phyloP scores from a whole-genome alignment of 2,888 invertebrate species.

The Pandemis heparana region DNA sequence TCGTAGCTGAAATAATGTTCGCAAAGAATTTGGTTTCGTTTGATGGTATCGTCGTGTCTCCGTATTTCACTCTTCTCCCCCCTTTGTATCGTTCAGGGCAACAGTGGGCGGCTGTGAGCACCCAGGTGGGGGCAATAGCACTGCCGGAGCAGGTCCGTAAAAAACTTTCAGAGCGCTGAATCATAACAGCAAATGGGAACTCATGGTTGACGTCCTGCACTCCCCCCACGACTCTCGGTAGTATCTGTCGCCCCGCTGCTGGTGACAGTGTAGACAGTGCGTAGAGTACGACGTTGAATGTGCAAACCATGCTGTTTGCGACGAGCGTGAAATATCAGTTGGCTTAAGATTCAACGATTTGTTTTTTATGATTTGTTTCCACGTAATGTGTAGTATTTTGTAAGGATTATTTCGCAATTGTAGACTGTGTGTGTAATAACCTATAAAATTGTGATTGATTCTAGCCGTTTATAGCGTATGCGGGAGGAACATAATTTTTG shows the following conservation, averaged over 20 bases:
- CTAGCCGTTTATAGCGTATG: no score
- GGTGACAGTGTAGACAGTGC: neutral
- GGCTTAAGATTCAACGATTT: no score
- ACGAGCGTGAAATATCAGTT: no score
- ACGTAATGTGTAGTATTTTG: no score
- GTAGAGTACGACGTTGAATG: neutral
- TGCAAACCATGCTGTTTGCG: no score
- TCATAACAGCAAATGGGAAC: neutral
- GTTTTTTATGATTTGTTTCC: no score
- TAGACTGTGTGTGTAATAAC: no score
- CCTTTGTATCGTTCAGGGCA: neutral
- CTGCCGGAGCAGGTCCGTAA: neutral
- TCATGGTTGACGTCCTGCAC: neutral
- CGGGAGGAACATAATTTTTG: no score
- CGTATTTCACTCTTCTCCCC: neutral
- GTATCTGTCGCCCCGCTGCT: neutral
- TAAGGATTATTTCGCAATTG: no score
- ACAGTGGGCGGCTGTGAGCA: neutral
- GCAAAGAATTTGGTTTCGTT: neutral
- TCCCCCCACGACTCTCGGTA: neutral
- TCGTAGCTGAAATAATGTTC: neutral
- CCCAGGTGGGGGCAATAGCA: neutral
- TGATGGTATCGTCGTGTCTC: neutral
- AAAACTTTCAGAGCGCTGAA: neutral
- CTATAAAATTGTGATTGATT: no score